Percentiles rank a stretch among this genome's conserved stretches.
Evolutionary conservation across 2,113 vertebrate genomes (phyloP).

Genomic region (Ptilorrhoa leucosticta): DNA sequence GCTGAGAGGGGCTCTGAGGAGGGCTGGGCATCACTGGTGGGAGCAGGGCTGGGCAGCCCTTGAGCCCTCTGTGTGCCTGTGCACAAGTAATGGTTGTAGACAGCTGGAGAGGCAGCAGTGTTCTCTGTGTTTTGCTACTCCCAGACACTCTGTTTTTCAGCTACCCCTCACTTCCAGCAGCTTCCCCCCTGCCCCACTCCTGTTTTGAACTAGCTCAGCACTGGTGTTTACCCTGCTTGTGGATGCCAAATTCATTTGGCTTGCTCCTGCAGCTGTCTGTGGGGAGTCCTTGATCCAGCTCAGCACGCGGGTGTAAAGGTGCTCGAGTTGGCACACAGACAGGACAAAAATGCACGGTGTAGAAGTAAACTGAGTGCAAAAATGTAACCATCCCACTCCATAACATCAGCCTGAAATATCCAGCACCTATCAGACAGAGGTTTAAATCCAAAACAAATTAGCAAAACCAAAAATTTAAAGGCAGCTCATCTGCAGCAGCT

Average conservation of each 20-base stretch:
- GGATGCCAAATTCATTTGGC: neutral
- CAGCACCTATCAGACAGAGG: neutral
- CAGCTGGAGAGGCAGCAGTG: neutral
- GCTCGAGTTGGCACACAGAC: accelerated
- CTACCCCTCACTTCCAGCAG: neutral
- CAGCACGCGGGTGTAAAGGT: accelerated
- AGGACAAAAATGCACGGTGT: neutral
- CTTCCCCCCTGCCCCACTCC: neutral
- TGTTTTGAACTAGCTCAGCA: neutral
- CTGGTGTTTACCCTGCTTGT: neutral
- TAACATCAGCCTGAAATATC: neutral
- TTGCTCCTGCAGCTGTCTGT: neutral
- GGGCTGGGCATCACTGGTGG: neutral
- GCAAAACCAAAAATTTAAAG: neutral
- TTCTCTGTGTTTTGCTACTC: neutral
- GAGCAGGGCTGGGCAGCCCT: neutral
- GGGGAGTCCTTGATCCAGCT: neutral
- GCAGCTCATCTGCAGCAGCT: neutral
- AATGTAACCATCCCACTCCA: neutral
- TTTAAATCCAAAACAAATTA: neutral
- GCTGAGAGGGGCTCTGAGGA: neutral
- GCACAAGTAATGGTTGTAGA: neutral
- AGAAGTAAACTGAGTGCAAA: neutral
- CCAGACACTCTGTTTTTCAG: neutral
- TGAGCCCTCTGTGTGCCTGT: too few species aligned